A percentile compares a stretch with the other conserved stretches of the same genome.
These are phyloP conservation scores for Actinemys pallida DNA, from an alignment of 2,113 vertebrate genomes.

Conservation along the genomic window DNA sequence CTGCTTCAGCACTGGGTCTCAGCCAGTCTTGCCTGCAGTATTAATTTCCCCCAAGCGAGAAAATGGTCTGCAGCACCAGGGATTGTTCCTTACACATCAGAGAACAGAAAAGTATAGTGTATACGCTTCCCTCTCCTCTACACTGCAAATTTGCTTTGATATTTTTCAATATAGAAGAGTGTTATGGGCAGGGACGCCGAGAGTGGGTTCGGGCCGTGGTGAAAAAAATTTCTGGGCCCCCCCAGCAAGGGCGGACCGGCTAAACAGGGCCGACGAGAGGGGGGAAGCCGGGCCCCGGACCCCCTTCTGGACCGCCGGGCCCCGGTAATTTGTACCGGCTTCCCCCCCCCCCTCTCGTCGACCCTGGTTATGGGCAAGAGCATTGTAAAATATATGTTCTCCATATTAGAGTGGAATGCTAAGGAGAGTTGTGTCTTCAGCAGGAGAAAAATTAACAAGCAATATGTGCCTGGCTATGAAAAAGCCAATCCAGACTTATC, in stretches of 20 bases:
- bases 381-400: not conserved
- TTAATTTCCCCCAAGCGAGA: fast-evolving
- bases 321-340: too few relatives aligned
- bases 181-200: not conserved
- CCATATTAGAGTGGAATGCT: not conserved
- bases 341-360: too few relatives aligned
- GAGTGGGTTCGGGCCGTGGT: too few relatives aligned
- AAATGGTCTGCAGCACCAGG: fast-evolving
- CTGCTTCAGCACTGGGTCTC: fast-evolving
- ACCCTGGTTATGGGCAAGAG: not conserved
- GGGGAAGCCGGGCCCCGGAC: too few relatives aligned
- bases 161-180: not conserved
- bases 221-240: too few relatives aligned
- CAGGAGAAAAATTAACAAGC: not conserved
- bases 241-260: too few relatives aligned
- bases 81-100: fast-evolving
- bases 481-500: not conserved
- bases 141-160: not conserved
- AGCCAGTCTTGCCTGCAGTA: fast-evolving
- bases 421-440: not conserved
- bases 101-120: fast-evolving
- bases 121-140: fast-evolving
- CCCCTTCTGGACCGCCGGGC: too few relatives aligned
- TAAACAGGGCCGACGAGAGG: too few relatives aligned
- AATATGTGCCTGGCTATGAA: not conserved